Percentiles rank a stretch among this genome's conserved stretches.
Conservation (phyloP, 1,140 invertebrate genomes). For the Platorchestia sp. region DNA sequence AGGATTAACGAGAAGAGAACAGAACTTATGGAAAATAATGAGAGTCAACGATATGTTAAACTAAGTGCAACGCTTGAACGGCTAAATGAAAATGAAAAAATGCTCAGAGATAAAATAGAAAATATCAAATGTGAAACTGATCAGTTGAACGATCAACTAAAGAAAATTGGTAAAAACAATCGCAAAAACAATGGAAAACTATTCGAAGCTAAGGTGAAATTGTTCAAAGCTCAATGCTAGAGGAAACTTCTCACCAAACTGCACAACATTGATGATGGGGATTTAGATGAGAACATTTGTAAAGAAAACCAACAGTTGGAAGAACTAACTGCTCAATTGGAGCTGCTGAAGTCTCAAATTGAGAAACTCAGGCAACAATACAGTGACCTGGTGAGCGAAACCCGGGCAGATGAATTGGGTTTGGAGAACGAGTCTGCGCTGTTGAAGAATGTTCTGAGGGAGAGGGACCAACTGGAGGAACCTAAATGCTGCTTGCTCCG, state of each 20-base stretch:
- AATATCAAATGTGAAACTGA: not conserved
- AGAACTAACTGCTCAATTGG: not conserved
- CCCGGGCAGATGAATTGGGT: not conserved
- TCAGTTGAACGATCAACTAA: not conserved
- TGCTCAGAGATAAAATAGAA: not conserved
- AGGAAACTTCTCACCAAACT: slow-evolving; percentile 9
- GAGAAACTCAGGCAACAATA: slow-evolving; percentile 15
- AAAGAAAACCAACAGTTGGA: slow-evolving; percentile 6
- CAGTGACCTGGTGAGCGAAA: not conserved
- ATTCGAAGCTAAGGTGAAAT: not conserved
- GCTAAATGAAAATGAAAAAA: not conserved
- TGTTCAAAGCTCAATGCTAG: not conserved
- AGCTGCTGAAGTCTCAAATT: not conserved
- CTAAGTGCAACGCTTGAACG: not conserved
- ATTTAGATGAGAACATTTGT: not conserved
- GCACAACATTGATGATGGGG: not conserved
- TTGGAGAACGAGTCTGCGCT: slow-evolving; percentile 3
- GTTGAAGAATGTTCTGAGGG: not conserved
- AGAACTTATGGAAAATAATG: not conserved
- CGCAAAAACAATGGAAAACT: slow-evolving; percentile 22
- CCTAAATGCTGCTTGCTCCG: not conserved
- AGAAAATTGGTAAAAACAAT: slow-evolving; percentile 25
- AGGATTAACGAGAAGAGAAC: not conserved
- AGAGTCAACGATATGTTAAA: not conserved
- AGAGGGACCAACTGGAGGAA: not conserved